Percentiles rank a stretch among this genome's conserved stretches.
Evolutionary conservation across 2,113 vertebrate species (phyloP).

Genomic region (Uropsilus gracilis): DNA sequence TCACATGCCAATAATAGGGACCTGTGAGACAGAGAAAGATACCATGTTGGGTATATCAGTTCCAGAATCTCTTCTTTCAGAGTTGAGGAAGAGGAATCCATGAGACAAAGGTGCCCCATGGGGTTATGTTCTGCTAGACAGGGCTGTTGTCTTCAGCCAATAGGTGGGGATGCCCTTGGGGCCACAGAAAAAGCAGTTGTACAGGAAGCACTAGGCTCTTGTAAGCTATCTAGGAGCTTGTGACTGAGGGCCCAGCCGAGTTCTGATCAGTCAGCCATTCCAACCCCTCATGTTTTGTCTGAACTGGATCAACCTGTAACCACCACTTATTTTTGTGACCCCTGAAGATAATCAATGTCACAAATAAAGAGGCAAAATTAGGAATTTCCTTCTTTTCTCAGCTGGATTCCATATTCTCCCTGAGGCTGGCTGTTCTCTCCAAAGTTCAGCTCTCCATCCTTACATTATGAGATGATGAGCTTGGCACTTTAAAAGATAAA

Average conservation of each 20-base stretch:
- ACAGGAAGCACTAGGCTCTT: neutral
- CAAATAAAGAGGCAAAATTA: constrained; percentile 7
- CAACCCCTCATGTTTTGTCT: constrained; percentile 32
- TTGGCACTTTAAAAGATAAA: constrained; percentile 64
- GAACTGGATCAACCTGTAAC: neutral
- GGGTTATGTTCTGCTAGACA: neutral
- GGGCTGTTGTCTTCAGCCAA: neutral
- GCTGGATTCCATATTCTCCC: constrained; percentile 27
- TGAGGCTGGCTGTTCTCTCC: constrained; percentile 47
- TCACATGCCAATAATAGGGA: neutral
- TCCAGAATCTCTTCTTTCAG: neutral
- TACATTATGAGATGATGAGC: constrained; percentile 43
- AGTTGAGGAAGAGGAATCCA: neutral
- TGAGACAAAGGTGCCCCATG: neutral
- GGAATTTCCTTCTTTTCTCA: constrained; percentile 62
- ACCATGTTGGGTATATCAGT: neutral
- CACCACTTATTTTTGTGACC: constrained; percentile 36
- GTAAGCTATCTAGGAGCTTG: neutral
- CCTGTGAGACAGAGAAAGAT: neutral
- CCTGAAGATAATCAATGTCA: neutral
- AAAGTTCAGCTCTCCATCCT: constrained; percentile 43
- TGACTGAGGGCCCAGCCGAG: constrained; percentile 40
- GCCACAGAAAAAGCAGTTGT: neutral
- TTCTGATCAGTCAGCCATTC: constrained; percentile 30
- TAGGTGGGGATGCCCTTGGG: neutral